phyloP scores from a whole-genome alignment of 2,888 invertebrate species.

The Phytoseiulus persimilis region DNA sequence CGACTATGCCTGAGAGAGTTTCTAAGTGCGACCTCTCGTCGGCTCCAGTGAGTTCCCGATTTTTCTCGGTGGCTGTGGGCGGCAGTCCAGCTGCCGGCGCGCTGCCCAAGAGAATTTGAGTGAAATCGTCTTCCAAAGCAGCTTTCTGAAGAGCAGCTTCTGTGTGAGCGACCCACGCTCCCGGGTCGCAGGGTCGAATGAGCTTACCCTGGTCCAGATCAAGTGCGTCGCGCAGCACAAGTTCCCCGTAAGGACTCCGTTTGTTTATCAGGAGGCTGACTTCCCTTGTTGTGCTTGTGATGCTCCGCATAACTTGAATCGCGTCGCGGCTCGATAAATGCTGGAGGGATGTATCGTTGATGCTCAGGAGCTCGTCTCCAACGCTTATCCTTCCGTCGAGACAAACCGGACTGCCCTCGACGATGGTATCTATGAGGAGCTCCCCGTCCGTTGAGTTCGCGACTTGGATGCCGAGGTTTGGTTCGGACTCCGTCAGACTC shows the following conservation, averaged over 20 bases:
- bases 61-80: background rate
- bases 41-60: background rate
- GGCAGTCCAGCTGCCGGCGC: background rate
- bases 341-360: slow-evolving; percentile 97
- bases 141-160: slow-evolving; percentile 61
- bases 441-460: background rate
- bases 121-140: background rate
- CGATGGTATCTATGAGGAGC: slow-evolving; percentile 17
- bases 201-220: too few species aligned
- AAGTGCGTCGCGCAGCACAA: too few species aligned
- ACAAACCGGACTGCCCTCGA: slow-evolving; percentile 83
- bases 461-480: background rate
- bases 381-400: slow-evolving; percentile 96
- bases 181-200: slow-evolving; percentile 87
- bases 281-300: background rate
- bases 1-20: slow-evolving; percentile 58
- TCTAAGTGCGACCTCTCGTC: background rate
- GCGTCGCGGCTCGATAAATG: slow-evolving; percentile 99
- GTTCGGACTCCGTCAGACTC: background rate
- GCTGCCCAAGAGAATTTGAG: background rate
- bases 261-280: background rate
- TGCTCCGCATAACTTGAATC: slow-evolving; percentile 71
- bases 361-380: slow-evolving; percentile 99
- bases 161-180: slow-evolving; percentile 99
- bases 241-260: background rate